phyloP scores from a whole-genome alignment of 2,113 vertebrate genomes.

The Rhea americana region DNA sequence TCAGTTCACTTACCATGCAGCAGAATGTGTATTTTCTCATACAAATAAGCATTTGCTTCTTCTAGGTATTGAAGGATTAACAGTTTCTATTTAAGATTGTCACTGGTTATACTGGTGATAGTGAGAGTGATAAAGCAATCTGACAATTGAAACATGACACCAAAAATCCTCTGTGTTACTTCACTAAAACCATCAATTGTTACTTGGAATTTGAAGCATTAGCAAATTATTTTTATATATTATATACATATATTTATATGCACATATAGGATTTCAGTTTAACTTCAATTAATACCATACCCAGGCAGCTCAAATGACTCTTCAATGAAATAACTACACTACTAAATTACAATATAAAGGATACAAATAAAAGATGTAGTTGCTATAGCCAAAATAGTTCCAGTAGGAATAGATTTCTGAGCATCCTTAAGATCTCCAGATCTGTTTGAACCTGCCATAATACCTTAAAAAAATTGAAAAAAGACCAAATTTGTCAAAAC shows the following conservation, averaged over 20 bases:
- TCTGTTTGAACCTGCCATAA: conserved; percentile 97
- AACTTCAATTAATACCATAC: neutral
- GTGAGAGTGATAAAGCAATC: neutral
- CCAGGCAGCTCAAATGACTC: neutral
- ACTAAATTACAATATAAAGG: conserved; percentile 67
- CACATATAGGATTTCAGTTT: neutral
- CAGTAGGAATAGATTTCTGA: conserved; percentile 94
- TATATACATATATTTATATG: neutral
- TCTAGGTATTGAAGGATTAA: neutral
- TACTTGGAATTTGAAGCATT: neutral
- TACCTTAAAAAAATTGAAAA: conserved; percentile 76
- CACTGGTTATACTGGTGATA: neutral
- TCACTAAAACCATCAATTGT: neutral
- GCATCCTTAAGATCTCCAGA: conserved; percentile 94
- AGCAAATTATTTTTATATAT: neutral
- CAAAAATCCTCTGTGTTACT: neutral
- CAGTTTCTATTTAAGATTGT: neutral
- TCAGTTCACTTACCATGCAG: neutral
- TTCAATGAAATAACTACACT: neutral
- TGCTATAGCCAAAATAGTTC: conserved; percentile 92
- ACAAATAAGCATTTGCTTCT: neutral
- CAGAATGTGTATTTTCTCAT: neutral
- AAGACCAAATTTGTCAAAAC: neutral
- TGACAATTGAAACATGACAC: neutral
- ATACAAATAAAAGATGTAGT: conserved; percentile 97